Percentiles rank a stretch among this genome's conserved stretches.
These are phyloP conservation scores for Nemopilema nomurai DNA, from an alignment of 30 jellyfish, hydroid and myxozoan species.

Conservation along the genomic window DNA sequence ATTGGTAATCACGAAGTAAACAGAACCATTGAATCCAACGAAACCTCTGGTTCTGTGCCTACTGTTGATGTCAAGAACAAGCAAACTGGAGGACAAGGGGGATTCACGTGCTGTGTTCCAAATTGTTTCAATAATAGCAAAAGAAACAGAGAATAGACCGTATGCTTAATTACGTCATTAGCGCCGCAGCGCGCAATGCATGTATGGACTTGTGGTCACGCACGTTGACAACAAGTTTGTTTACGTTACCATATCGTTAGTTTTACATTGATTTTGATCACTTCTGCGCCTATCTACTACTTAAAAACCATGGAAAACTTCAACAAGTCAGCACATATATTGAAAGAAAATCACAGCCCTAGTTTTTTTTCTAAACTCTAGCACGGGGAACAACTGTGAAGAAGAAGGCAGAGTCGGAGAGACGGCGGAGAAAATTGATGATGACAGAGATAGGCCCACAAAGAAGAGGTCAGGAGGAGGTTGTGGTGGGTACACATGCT, in stretches of 20 bases:
- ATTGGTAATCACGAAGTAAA: too few species aligned
- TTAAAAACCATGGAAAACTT: not conserved
- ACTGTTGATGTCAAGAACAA: too few species aligned
- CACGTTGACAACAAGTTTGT: not conserved
- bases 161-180: not conserved
- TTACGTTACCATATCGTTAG: not conserved
- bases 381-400: not conserved
- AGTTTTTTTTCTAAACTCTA: slow-evolving; percentile 5
- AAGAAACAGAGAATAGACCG: not conserved
- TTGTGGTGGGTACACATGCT: slow-evolving; percentile 33
- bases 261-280: not conserved
- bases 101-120: too few species aligned
- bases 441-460: too few species aligned
- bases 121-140: too few species aligned
- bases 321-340: not conserved
- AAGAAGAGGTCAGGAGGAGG: too few species aligned
- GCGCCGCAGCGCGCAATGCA: not conserved
- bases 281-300: not conserved
- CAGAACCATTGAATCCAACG: too few species aligned
- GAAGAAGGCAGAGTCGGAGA: not conserved
- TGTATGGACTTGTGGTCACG: not conserved
- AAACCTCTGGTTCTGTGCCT: too few species aligned
- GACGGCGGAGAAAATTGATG: slow-evolving; percentile 4
- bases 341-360: not conserved
- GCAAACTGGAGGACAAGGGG: too few species aligned